Base-by-base conservation (phyloP, 2,888 invertebrate genomes). In the Tolmerus cingulatus region DNA sequence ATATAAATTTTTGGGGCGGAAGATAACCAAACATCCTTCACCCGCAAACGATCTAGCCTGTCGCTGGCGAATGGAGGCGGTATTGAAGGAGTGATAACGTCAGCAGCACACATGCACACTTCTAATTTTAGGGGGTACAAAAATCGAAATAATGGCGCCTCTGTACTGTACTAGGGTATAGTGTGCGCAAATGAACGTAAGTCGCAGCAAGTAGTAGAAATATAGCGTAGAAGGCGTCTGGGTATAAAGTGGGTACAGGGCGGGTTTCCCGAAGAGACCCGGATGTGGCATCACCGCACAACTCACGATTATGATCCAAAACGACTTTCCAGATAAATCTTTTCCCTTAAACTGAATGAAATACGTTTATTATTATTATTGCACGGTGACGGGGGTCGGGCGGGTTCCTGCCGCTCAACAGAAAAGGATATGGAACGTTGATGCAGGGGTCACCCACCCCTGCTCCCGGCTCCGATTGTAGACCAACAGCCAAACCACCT, bases 301-400 rank as follows among this genome's bases (percentile, higher is more conserved):
- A 88, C 86, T 88, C 87, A 88, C 88, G 88, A 88, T 89, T 89
- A 89, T 89, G 89, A 89, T 88, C 89, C 89, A 88, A 89, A 88
- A 88, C 88, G 89, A 88, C 87, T 89, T 88, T 88, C 87, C 55
- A 89, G 89, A 89, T 89, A 89, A 89, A 88, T 88, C 88, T 89
- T 88, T 88, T 87, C 82, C 88, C 88, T 89, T 88, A 89, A 89
- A 89, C 88, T 88, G 87, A 88, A 88, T 88, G 88, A 88, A 88
- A 88, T 88, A 88, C 88, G 88, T 88, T 88, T 88, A 88, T 88
- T 87, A 88, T 88, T 88, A 88, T 88, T 88, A 88, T 88, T 88
- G 87, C 77, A 81, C 76, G 87, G 88, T 87, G 87, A 82, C 76
- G 82, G 87, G 87, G 87, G 87, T 66, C 19, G 66, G 66, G 40